A percentile compares a stretch with the other conserved stretches of the same genome.
phyloP scores from a whole-genome alignment of 2,113 vertebrate genomes.

The Gnathonemus longibarbis region DNA sequence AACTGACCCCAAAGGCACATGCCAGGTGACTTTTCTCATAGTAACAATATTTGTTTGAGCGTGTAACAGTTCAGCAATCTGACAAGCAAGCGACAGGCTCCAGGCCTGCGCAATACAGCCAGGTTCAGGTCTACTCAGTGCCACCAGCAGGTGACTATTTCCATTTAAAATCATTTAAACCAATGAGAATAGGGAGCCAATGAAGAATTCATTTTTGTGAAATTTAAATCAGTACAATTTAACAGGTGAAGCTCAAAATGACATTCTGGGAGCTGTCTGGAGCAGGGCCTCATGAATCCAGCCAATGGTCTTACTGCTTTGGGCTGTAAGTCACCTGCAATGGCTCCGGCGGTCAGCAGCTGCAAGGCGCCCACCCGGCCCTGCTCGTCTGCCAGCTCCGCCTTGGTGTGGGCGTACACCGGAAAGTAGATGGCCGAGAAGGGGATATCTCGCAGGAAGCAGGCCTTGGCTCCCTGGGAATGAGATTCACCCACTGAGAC shows the following conservation, averaged over 20 bases:
- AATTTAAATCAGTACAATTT: not conserved
- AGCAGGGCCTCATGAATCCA: not conserved
- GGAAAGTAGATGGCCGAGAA: conserved; percentile 99
- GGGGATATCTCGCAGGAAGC: conserved; percentile 97
- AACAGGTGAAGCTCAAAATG: not conserved
- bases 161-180: not conserved
- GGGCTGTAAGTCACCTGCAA: conserved; percentile 71
- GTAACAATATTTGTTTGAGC: no score
- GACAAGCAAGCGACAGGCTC: not conserved
- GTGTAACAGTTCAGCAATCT: no score
- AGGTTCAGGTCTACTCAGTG: not conserved
- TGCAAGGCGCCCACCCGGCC: conserved; percentile 80
- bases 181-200: not conserved
- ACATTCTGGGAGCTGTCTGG: not conserved
- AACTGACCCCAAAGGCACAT: no score
- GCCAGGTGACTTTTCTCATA: no score
- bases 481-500: not conserved
- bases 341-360: conserved; percentile 87
- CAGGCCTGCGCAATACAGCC: no score
- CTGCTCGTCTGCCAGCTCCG: conserved; percentile 75
- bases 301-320: not conserved
- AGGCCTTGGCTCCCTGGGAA: conserved; percentile 91
- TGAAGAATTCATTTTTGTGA: not conserved
- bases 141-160: not conserved
- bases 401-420: conserved; percentile 88